phyloP scores from a whole-genome alignment of 2,113 vertebrate species.

The Pleuronectes platessa region DNA sequence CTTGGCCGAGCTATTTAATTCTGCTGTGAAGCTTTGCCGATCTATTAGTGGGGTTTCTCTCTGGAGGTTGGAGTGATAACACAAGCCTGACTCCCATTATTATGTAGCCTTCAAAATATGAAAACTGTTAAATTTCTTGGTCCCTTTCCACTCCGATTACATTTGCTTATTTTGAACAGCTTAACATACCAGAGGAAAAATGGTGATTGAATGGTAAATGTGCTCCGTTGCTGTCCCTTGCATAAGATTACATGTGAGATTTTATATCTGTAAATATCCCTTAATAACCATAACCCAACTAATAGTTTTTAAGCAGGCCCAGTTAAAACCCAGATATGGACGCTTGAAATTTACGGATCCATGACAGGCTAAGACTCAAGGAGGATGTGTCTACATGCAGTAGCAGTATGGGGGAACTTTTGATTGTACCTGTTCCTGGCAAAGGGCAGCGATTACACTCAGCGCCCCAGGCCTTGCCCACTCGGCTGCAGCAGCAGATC shows the following conservation, averaged over 20 bases:
- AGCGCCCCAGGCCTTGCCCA: conserved; percentile 83
- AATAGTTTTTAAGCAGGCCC: conserved; percentile 5
- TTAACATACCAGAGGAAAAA: conserved; percentile 59
- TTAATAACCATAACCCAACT: conserved; percentile 19
- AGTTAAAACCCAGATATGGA: conserved; percentile 26
- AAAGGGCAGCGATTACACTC: conserved; percentile 82
- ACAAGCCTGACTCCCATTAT: conserved; percentile 69
- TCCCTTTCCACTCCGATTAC: conserved; percentile 71
- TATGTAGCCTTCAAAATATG: conserved; percentile 71
- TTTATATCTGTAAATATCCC: conserved; percentile 45
- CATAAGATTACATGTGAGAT: conserved; percentile 38
- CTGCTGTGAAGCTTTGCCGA: conserved; percentile 63
- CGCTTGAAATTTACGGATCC: background rate
- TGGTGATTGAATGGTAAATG: conserved; percentile 50
- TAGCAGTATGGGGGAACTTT: background rate
- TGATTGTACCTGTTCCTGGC: conserved; percentile 76
- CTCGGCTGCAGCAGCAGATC: conserved; percentile 86
- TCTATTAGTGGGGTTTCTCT: conserved; percentile 69
- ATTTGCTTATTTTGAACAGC: conserved; percentile 63
- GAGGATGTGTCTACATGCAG: background rate
- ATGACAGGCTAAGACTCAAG: background rate
- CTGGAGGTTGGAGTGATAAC: conserved; percentile 73
- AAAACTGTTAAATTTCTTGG: conserved; percentile 70
- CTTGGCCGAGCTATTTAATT: conserved; percentile 70
- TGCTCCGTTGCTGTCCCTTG: conserved; percentile 19